Evolutionary conservation across 2,888 invertebrate genomes (phyloP), one percentile per base, ranked within the genome.

Genomic region (Quadroppia sp.): DNA sequence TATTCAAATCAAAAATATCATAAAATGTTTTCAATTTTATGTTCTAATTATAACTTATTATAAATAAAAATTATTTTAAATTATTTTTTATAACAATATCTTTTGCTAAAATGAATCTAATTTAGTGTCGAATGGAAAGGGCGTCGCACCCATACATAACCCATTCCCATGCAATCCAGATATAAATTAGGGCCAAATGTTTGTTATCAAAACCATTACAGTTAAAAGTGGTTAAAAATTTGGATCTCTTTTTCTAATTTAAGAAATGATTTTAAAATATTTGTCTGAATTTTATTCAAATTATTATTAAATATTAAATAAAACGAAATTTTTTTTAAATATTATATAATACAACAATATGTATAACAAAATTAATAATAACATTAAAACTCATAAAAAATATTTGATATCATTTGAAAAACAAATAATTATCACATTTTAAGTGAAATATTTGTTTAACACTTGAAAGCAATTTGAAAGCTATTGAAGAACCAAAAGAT

Each of bases 181-280:
- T 32, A n/a, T 30, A 61, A 61, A 61, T 36, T 61, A 32, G 61
- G 61, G 61, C 61, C 61, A 61, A 61, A 28, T 61, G n/a, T 36
- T 59, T 2, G 28, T 28, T 17, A 56, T 6, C 28, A n/a, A 7
- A n/a, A 15, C 50, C 6, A 20, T n/a, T 7, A 50, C 6, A 50
- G 20, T n/a, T 20, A 50, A 50, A 50, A 48, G 3, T 15, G 3
- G n/a, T 4, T 1, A n/a, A 50, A 1, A 6, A n/a, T 50, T 20
- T 50, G 20, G 45, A 11, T n/a, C 15, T 50, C 15, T 50, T n/a
- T 50, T 50, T n/a, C n/a, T n/a, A n/a, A 20, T 50, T 50, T 7
- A 20, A 20, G 17, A 48, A 48, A 48, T 48, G 15, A 17, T 17
- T 48, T 36, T 36, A 7, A 36, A 11, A 4, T 36, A 36, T 36